These are phyloP conservation scores for Luscinia luscinia DNA, from an alignment of 2,797 vertebrate genomes.

Conservation along the genomic window DNA sequence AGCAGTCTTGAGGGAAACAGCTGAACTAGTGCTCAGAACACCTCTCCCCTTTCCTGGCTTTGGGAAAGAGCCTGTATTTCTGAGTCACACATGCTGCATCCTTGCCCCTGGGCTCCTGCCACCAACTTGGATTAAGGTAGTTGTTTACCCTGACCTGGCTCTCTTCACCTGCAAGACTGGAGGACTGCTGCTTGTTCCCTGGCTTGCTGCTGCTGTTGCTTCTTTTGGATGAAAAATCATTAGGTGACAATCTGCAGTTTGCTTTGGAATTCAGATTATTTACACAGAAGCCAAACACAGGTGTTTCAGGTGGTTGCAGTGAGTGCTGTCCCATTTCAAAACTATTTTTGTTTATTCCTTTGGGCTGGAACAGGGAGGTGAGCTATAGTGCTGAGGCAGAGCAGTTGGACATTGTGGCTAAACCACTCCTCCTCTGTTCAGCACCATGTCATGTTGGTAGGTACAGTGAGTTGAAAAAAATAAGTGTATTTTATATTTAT, in stretches of 20 bases:
- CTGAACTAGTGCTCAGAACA: not conserved
- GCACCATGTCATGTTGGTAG: not conserved
- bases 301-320: not conserved
- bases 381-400: not conserved
- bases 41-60: not conserved
- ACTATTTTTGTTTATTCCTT: not conserved
- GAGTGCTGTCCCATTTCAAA: not conserved
- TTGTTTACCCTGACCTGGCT: not conserved
- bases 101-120: not conserved
- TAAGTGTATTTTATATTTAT: not conserved
- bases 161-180: not conserved
- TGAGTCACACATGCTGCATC: not conserved
- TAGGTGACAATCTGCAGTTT: not conserved
- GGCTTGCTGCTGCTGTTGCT: not conserved
- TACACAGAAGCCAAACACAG: not conserved
- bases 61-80: not conserved
- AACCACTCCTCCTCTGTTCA: not conserved
- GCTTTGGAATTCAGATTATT: not conserved
- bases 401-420: accelerated
- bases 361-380: not conserved
- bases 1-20: not conserved
- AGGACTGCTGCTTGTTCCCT: not conserved
- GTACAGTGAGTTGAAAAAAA: not conserved
- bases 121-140: not conserved
- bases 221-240: not conserved